Evolutionary conservation across 2,113 vertebrate genomes (phyloP).

Genomic region (Papio anubis): DNA sequence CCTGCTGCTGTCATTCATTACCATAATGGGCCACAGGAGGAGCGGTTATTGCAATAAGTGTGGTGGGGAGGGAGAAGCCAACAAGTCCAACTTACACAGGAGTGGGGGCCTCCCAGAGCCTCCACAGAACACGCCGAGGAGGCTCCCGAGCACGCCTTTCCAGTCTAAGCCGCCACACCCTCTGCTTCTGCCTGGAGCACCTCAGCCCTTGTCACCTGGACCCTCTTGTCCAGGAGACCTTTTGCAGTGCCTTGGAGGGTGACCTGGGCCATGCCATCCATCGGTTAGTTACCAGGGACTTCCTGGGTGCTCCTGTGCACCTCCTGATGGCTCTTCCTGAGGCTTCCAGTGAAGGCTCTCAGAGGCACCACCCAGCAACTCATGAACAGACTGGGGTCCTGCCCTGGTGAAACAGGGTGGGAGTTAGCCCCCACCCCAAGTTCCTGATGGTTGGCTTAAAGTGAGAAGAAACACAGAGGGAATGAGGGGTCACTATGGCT

Average conservation of each 20-base stretch:
- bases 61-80: conserved; percentile 69
- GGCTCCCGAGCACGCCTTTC: background rate
- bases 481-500: accelerated
- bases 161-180: background rate
- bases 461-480: background rate
- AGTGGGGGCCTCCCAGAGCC: background rate
- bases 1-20: conserved; percentile 85
- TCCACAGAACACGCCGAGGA: background rate
- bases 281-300: background rate
- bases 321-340: background rate
- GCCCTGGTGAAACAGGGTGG: background rate
- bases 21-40: conserved; percentile 80
- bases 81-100: accelerated
- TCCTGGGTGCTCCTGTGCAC: background rate
- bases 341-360: background rate
- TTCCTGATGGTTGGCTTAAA: background rate
- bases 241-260: background rate
- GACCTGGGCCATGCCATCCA: background rate
- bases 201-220: background rate
- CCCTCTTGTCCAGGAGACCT: background rate
- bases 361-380: background rate
- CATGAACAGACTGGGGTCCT: background rate
- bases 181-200: background rate
- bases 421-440: background rate
- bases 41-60: conserved; percentile 81